Conservation (phyloP, 1,140 invertebrate genomes). For the Uloborus diversus region DNA sequence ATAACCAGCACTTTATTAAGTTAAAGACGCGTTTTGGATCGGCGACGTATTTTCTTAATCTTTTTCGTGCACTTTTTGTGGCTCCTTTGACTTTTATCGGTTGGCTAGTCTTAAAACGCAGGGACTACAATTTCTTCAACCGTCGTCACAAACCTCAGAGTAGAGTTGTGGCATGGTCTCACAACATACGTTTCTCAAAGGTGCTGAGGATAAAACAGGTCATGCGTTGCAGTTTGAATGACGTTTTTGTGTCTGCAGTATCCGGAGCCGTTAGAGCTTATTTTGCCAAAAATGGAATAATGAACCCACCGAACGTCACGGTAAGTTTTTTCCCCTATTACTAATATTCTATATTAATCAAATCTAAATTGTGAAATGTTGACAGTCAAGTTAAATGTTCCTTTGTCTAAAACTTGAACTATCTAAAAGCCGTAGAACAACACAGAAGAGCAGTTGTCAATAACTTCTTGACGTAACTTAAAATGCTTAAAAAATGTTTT, state of each 20-base stretch:
- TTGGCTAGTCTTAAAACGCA: constrained; percentile 65
- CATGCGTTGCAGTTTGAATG: constrained; percentile 70
- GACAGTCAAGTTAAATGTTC: neutral
- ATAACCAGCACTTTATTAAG: constrained; percentile 62
- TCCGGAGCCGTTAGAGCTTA: constrained; percentile 69
- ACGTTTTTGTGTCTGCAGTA: constrained; percentile 69
- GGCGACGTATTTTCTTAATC: constrained; percentile 65
- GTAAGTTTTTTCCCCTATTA: constrained; percentile 59
- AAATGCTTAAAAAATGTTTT: too few relatives aligned
- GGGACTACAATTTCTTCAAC: constrained; percentile 63
- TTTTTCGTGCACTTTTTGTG: constrained; percentile 68
- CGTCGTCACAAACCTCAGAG: constrained; percentile 60
- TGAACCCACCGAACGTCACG: constrained; percentile 69
- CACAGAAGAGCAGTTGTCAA: neutral
- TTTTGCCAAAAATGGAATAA: constrained; percentile 66
- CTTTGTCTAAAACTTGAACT: neutral
- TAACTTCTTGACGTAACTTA: neutral
- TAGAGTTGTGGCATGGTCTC: constrained; percentile 67
- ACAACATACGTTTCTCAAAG: constrained; percentile 64
- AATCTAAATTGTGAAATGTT: neutral
- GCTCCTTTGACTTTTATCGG: constrained; percentile 69
- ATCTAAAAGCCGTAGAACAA: neutral
- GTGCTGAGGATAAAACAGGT: constrained; percentile 68
- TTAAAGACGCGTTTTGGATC: constrained; percentile 67
- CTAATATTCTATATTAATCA: neutral